phyloP scores from a whole-genome alignment of 2,113 vertebrate genomes.

The Rhabdomys dilectus region DNA sequence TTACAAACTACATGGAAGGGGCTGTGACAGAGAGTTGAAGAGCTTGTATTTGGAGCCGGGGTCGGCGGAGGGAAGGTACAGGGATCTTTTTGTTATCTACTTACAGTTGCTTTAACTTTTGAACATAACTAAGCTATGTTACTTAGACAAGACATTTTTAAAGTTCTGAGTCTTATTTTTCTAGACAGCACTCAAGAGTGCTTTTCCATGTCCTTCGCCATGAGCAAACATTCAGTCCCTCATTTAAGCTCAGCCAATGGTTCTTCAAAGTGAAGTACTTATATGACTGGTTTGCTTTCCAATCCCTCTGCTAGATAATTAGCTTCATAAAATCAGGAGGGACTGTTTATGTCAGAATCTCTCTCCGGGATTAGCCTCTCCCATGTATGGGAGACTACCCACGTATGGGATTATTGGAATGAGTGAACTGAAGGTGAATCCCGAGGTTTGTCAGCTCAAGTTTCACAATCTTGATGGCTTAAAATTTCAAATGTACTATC shows the following conservation, averaged over 20 bases:
- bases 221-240: not conserved
- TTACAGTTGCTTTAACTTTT: conserved; percentile 4
- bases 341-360: conserved; percentile 15
- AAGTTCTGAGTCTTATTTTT: not conserved
- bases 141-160: not conserved
- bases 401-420: not conserved
- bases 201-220: not conserved
- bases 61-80: not conserved
- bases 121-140: not conserved
- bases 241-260: not conserved
- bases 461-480: conserved; percentile 13
- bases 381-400: no score
- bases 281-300: not conserved
- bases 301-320: not conserved
- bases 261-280: not conserved
- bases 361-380: not conserved
- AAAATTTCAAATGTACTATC: conserved; percentile 62
- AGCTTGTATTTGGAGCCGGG: not conserved
- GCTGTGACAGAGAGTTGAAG: not conserved
- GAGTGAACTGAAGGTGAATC: conserved; percentile 8
- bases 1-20: not conserved
- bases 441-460: not conserved
- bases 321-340: conserved; percentile 35
- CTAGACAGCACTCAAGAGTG: not conserved
- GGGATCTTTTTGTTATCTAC: not conserved